These are phyloP conservation scores for Xyrauchen texanus DNA, from an alignment of 2,113 vertebrate genomes.

Conservation along the genomic window DNA sequence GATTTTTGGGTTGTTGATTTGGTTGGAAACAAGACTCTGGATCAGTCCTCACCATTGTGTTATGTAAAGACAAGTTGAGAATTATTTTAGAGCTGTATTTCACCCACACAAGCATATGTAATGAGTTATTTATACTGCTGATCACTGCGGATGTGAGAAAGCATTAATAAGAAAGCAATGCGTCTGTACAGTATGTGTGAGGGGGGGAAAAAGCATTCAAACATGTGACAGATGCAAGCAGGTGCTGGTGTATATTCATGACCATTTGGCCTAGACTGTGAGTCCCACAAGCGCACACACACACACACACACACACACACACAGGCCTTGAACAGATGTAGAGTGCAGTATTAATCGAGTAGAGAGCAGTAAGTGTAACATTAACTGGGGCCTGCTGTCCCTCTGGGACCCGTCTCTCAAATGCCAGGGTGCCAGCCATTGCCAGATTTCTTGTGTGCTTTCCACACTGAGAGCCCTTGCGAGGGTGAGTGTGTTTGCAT, in stretches of 20 bases:
- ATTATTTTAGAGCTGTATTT: not conserved
- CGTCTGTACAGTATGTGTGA: not conserved
- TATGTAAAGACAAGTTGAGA: conserved; percentile 14
- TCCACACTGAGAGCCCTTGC: not conserved
- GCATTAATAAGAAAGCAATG: not conserved
- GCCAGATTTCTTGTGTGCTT: conserved; percentile 28
- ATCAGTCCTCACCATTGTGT: not conserved
- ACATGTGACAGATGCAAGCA: not conserved
- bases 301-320: not conserved
- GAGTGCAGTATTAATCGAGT: conserved; percentile 3
- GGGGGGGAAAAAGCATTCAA: not conserved
- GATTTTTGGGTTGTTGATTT: not conserved
- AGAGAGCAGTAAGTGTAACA: conserved; percentile 35
- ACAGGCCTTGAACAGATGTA: conserved; percentile 44
- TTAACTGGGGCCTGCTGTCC: conserved; percentile 40
- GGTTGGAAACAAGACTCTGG: not conserved
- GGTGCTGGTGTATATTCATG: conserved; percentile 4
- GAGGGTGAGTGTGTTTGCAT: conserved; percentile 1
- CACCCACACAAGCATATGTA: not conserved
- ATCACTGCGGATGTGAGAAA: too few relatives aligned
- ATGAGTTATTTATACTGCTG: conserved; percentile 25
- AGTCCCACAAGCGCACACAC: not conserved
- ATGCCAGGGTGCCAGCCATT: conserved; percentile 30
- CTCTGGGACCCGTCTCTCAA: conserved; percentile 12
- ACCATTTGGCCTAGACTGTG: conserved; percentile 12